phyloP scores from a whole-genome alignment of 2,113 vertebrate genomes.

The Odobenus rosmarus region DNA sequence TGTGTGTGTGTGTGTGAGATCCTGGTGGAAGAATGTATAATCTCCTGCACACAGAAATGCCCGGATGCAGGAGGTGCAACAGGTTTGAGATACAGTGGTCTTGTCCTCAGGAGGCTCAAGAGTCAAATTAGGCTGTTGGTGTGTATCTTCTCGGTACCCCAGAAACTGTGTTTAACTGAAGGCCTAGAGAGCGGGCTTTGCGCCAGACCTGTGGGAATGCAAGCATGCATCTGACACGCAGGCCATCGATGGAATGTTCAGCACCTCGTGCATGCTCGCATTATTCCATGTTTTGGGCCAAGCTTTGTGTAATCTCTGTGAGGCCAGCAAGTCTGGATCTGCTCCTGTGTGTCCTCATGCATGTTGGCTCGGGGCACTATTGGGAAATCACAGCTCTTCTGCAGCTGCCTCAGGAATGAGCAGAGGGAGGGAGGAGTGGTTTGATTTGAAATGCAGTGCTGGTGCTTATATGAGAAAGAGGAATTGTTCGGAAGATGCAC shows the following conservation, averaged over 20 bases:
- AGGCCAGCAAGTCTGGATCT: slow-evolving; percentile 84
- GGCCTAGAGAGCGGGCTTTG: neutral
- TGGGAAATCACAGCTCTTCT: slow-evolving; percentile 80
- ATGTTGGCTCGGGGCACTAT: slow-evolving; percentile 75
- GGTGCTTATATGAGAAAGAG: neutral
- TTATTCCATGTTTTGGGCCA: slow-evolving; percentile 22
- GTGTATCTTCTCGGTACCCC: neutral
- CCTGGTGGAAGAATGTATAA: neutral
- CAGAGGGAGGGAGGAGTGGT: neutral
- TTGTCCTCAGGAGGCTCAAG: neutral
- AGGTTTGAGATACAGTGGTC: neutral
- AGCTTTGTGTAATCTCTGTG: slow-evolving; percentile 71
- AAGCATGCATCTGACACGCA: neutral
- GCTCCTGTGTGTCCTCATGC: slow-evolving; percentile 74
- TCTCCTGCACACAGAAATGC: neutral
- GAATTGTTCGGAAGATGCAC: neutral
- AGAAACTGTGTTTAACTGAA: neutral
- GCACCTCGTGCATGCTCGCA: neutral
- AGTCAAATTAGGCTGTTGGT: neutral
- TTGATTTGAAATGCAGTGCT: neutral
- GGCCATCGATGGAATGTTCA: neutral
- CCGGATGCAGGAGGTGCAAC: neutral
- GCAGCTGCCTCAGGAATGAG: slow-evolving; percentile 70
- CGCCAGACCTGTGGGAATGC: neutral
- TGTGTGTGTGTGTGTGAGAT: neutral